Evolutionary conservation across 2,797 vertebrate species (phyloP).

Genomic region (Leucoraja ocellata): DNA sequence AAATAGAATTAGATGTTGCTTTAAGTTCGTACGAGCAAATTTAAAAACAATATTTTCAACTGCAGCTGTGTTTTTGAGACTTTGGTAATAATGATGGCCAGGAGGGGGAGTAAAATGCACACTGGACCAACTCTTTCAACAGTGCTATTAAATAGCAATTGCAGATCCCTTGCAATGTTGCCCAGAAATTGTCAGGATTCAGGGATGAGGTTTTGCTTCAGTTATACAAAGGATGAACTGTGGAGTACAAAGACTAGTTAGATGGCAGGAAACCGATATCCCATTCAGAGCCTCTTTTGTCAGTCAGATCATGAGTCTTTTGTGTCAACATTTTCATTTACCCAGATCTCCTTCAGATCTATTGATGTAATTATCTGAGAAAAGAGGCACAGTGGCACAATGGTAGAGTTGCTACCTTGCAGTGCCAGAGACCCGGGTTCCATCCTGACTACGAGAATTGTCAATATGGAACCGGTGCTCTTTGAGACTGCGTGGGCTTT

Average conservation of each 20-base stretch:
- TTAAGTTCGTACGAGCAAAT: background rate
- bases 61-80: background rate
- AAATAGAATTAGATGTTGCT: constrained; percentile 3
- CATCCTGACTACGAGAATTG: too few relatives aligned
- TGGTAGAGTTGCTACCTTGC: too few relatives aligned
- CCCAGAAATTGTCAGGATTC: background rate
- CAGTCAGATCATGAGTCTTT: background rate
- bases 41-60: background rate
- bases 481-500: too few relatives aligned
- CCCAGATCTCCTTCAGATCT: background rate
- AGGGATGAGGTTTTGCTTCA: background rate
- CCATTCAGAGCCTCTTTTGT: background rate
- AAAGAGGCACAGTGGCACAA: too few relatives aligned
- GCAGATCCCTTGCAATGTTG: background rate
- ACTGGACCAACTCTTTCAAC: background rate
- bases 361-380: background rate
- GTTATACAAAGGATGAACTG: background rate
- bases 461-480: too few relatives aligned
- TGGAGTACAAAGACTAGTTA: background rate
- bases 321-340: background rate
- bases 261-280: background rate
- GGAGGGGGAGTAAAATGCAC: background rate
- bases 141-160: background rate
- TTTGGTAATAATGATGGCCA: background rate
- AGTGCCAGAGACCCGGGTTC: too few relatives aligned